Evolutionary conservation across 37 sponge, comb jelly and placozoan genomes (phyloP), one percentile per base, ranked within the genome.

Genomic region (Crambe crambe): DNA sequence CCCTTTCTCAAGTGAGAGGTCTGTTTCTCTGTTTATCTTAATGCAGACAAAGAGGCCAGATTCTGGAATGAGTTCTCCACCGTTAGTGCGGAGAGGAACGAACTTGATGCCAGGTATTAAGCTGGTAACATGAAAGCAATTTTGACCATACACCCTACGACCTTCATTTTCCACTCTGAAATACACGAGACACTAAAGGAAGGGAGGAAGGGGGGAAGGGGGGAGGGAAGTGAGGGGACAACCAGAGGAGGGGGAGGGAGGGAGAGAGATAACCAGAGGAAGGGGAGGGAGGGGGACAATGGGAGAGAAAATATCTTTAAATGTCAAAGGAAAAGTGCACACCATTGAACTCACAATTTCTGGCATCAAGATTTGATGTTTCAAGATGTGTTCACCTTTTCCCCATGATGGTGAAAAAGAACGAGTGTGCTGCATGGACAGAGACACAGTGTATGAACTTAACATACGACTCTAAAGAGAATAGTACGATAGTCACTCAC

Each of bases 21-120:
- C 10, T 47, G 51, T 47, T 60, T 60, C 61, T 60, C 4, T 6
- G 5, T 26, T 25, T 25, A 73, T 83, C 39, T 68, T 59, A 42
- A 90, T 85, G 1, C 68, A 41, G 0, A 90, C 83, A 74, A 90
- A 86, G 42, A 90, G 77, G 1, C 91, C 91, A 47, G 83, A 78
- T 30, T 86, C 80, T 32, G 81, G 83, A 35, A 85, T 78, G 21
- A 81, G 79, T 58, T 86, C 87, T 2, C 91, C 91, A 35, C 78
- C 76, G 64, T 79, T 37, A 18, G 79, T 86, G 12, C 91, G 78
- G 59, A 90, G 59, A 17, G 88, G 87, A 57, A 90, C 56, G 36
- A 72, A 90, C 65, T 75, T 82, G 30, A 90, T 40, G 34, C 91
- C 90, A 76, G 85, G 81, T 42, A 56, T 38, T 0, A 89, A 81